Percentiles rank a stretch among this genome's conserved stretches.
phyloP scores from a whole-genome alignment of 2,797 vertebrate genomes.

The Sebastes minor region DNA sequence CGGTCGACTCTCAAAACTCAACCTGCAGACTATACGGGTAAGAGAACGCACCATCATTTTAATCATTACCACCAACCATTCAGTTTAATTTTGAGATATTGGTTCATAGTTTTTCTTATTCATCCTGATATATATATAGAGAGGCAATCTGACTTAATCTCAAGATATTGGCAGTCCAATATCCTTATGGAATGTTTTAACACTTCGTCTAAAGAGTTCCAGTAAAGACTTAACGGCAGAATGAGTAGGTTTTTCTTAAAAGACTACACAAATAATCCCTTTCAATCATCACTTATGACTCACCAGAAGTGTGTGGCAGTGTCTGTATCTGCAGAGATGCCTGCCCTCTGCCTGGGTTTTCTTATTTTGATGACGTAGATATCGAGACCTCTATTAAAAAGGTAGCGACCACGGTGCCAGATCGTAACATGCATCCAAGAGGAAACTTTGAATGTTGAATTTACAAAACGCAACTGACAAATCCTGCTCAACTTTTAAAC shows the following conservation, averaged over 20 bases:
- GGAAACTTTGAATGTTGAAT: not conserved
- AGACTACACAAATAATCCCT: not conserved
- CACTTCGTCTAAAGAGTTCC: not conserved
- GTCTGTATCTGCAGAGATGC: not conserved
- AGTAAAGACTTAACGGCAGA: not conserved
- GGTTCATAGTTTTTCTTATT: not conserved
- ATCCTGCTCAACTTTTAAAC: no score
- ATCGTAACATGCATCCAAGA: not conserved
- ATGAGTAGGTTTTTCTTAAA: not conserved
- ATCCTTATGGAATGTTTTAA: rapidly evolving
- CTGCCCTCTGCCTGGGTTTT: rapidly evolving
- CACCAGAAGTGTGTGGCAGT: not conserved
- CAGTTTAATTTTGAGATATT: not conserved
- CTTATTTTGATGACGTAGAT: not conserved
- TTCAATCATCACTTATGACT: not conserved
- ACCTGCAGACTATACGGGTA: conserved; percentile 84
- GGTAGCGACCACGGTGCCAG: not conserved
- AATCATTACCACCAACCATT: not conserved
- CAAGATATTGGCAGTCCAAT: not conserved
- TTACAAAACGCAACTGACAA: not conserved
- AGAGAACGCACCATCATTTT: not conserved
- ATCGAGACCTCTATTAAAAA: not conserved
- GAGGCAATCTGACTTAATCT: no score
- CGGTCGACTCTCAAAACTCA: conserved; percentile 84
- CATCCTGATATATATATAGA: no score